These are phyloP conservation scores for Hypolimnas misippus DNA, from an alignment of 2,888 invertebrate genomes.

Conservation along the genomic window DNA sequence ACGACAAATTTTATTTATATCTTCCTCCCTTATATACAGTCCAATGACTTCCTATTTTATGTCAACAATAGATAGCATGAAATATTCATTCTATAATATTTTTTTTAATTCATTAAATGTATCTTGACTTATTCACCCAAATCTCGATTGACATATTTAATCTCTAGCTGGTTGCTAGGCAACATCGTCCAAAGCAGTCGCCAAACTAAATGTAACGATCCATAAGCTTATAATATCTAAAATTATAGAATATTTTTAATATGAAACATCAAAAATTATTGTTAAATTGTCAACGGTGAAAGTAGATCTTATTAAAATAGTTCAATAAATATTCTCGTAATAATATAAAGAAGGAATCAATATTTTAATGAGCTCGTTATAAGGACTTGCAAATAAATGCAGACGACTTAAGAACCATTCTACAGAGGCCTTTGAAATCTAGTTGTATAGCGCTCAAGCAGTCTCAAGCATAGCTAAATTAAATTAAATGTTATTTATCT, in stretches of 20 bases:
- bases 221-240: too few relatives aligned
- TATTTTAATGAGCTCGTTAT: slow-evolving; percentile 43
- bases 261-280: too few relatives aligned
- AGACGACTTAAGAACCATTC: slow-evolving; percentile 36
- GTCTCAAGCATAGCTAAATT: slow-evolving; percentile 29
- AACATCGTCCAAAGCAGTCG: too few relatives aligned
- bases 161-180: too few relatives aligned
- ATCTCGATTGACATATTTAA: too few relatives aligned
- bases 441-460: slow-evolving; percentile 32
- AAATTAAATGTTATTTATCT: slow-evolving; percentile 29
- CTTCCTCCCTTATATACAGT: slow-evolving; percentile 53
- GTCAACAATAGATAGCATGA: background rate
- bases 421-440: slow-evolving; percentile 37
- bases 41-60: slow-evolving; percentile 44
- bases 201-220: too few relatives aligned
- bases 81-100: background rate
- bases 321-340: background rate
- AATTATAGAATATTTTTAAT: too few relatives aligned
- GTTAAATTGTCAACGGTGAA: too few relatives aligned
- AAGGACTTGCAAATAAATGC: slow-evolving; percentile 37
- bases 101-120: background rate
- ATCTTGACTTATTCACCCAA: too few relatives aligned
- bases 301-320: background rate
- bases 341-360: slow-evolving; percentile 28
- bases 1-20: slow-evolving; percentile 77